Percentiles rank a stretch among this genome's conserved stretches.
Evolutionary conservation across 2,888 invertebrate genomes (phyloP).

Genomic region (Liposcelis brunnea): DNA sequence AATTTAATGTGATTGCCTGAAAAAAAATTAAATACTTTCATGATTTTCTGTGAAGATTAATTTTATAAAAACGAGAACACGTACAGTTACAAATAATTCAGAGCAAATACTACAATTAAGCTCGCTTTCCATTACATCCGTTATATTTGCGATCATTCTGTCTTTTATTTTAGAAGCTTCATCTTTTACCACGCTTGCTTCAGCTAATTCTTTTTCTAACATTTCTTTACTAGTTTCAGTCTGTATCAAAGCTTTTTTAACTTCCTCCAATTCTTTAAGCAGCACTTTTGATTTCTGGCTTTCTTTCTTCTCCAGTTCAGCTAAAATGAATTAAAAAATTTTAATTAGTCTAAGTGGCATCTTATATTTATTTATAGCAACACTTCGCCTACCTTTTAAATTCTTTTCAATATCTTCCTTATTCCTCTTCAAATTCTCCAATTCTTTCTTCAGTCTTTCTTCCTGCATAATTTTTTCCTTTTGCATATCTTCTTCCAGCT

Average conservation of each 20-base stretch:
- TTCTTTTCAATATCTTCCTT: no score
- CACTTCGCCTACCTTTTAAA: no score
- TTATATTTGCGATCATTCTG: constrained; percentile 15
- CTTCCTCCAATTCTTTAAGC: no score
- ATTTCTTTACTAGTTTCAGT: no score
- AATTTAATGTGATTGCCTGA: constrained; percentile 28
- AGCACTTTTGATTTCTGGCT: no score
- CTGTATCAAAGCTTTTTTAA: no score
- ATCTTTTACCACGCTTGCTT: neutral
- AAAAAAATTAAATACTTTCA: neutral
- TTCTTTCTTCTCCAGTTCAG: neutral
- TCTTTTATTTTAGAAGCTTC: neutral
- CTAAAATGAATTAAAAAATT: neutral
- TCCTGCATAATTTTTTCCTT: constrained; percentile 7
- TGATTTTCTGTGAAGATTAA: neutral
- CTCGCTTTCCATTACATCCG: constrained; percentile 25
- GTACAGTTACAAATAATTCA: constrained; percentile 28
- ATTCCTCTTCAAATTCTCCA: no score
- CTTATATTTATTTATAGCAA: no score
- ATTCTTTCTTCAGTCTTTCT: no score
- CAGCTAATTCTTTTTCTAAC: no score
- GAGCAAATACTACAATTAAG: constrained; percentile 29
- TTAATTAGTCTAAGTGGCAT: neutral
- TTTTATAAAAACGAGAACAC: constrained; percentile 12
- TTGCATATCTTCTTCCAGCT: constrained; percentile 15